phyloP scores from a whole-genome alignment of 2,888 invertebrate genomes.

The Ormia ochracea region DNA sequence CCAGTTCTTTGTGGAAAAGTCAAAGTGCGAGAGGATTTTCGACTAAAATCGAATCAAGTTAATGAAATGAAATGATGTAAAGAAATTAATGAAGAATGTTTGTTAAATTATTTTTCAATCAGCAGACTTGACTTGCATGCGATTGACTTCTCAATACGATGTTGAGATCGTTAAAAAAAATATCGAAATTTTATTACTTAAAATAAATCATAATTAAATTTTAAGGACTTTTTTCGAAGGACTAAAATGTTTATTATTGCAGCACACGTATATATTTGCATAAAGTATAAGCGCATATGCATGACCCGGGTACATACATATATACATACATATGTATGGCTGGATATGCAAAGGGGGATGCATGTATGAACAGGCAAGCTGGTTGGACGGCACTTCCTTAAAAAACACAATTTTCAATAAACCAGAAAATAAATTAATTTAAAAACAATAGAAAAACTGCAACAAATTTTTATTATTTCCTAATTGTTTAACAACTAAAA shows the following conservation, averaged over 20 bases:
- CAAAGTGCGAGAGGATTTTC: too few species aligned
- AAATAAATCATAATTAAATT: neutral
- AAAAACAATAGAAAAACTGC: conserved; percentile 62
- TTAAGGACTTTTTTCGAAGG: neutral
- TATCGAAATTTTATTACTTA: too few species aligned
- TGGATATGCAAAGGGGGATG: neutral
- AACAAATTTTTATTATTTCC: conserved; percentile 61
- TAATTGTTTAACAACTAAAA: conserved; percentile 58
- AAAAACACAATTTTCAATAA: conserved; percentile 52
- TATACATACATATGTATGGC: neutral
- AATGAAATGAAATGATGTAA: too few species aligned
- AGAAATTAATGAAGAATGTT: too few species aligned
- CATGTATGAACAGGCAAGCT: neutral
- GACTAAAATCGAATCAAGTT: too few species aligned
- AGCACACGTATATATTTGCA: neutral
- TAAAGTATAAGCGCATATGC: neutral
- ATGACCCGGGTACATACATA: neutral
- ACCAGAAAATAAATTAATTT: conserved; percentile 61
- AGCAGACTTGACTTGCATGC: too few species aligned
- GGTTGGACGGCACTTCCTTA: neutral
- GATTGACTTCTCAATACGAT: too few species aligned
- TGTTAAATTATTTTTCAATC: too few species aligned
- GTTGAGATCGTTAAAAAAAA: too few species aligned
- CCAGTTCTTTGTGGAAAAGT: neutral
- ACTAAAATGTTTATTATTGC: neutral